Conservation (phyloP, 1,140 invertebrate species). For the Mamestra configurata region DNA sequence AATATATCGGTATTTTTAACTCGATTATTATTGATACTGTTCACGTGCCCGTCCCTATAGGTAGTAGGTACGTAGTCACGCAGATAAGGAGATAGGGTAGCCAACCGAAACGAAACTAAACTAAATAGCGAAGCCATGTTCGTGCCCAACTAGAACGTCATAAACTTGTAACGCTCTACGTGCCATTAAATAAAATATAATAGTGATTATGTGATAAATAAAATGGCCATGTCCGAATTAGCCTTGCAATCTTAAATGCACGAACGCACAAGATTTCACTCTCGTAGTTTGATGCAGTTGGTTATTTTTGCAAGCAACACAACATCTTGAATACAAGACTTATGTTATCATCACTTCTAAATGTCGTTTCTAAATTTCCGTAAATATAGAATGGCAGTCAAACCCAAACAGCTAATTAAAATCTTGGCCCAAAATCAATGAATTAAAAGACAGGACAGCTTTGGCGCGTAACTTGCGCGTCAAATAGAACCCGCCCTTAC, state of each 20-base stretch:
- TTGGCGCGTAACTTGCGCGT: too few species aligned
- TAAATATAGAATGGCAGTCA: background rate
- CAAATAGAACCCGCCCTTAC: too few species aligned
- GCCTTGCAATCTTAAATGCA: slow-evolving; percentile 26
- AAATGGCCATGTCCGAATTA: background rate
- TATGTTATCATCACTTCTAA: background rate
- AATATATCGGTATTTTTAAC: too few species aligned
- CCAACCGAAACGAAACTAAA: background rate
- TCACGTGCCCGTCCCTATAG: too few species aligned
- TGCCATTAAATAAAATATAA: background rate
- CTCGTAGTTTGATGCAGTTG: background rate
- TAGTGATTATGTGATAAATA: background rate
- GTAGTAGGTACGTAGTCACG: too few species aligned
- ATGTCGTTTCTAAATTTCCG: background rate
- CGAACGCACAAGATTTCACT: slow-evolving; percentile 17
- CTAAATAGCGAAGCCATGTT: background rate
- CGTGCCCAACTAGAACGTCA: background rate
- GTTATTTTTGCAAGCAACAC: background rate
- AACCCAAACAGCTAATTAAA: background rate
- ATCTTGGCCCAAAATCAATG: background rate
- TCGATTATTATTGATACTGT: too few species aligned
- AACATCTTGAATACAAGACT: background rate
- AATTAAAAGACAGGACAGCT: background rate
- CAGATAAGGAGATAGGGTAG: slow-evolving; percentile 2
- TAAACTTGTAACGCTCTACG: background rate